Evolutionary conservation across 2,113 vertebrate species (phyloP), one percentile per base, ranked within the genome.

Genomic region (Lepidiolamprologus cunningtoni): DNA sequence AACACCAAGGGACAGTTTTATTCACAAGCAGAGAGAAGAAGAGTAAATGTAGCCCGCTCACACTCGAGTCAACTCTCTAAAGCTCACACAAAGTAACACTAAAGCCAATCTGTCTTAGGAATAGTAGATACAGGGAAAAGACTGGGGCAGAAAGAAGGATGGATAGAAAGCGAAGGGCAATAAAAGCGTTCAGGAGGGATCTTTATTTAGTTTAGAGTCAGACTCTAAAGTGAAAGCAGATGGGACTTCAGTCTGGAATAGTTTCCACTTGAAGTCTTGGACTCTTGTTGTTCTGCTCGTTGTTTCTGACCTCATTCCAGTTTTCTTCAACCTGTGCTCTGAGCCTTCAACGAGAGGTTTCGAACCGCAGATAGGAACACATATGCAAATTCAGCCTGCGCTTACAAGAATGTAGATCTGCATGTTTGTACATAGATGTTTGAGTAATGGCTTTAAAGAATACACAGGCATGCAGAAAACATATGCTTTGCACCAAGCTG

Each of bases 151-250:
- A 85, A 86, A 82, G 88, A 91, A 84, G 86, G 81, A 93, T 89
- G 85, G 89, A 89, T 85, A 91, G 93, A 89, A 83, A 91, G 89
- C 90, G 83, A 88, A 88, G 66, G 84, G 91, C 91, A 95, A 93
- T 95, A 96, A 95, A 96, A 95, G 87, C 89, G 84, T 95, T 96
- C 89, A 94, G 92, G 94, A 94, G 94, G 94, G 94, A 94, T 96
- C 94, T 96, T 96, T 96, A 96, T 96, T 96, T 96, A 95, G 95
- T 94, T 96, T 94, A 95, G 94, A 93, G 91, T 93, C 89, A 89
- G 89, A 87, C 93, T 93, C 92, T 87, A 94, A 96, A 97, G 94
- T 96, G 94, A 96, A 96, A 96, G 95, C 96, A 97, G 96, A 96
- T 96, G 96, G 95, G 84, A 85, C 88, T 91, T 81, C 12, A 91